phyloP scores from a whole-genome alignment of 2,797 vertebrate genomes.

The Catostomus latipinnis region DNA sequence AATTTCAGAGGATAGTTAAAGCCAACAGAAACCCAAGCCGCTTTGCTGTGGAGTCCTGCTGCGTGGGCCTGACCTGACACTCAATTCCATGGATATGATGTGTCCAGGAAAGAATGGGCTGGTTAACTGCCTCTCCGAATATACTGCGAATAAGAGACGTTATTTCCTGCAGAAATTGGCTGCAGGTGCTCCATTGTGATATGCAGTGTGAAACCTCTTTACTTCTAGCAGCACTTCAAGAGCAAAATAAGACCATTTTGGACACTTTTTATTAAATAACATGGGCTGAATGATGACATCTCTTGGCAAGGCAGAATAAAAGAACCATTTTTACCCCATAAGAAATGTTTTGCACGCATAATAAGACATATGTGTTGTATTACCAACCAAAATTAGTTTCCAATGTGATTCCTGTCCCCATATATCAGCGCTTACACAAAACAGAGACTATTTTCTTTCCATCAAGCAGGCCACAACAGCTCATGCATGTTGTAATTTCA shows the following conservation, averaged over 20 bases:
- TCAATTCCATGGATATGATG: conserved; percentile 53
- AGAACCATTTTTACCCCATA: conserved; percentile 49
- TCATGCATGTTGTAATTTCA: conserved; percentile 70
- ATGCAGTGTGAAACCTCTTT: neutral
- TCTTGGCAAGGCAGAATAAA: conserved; percentile 34
- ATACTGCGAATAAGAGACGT: conserved; percentile 50
- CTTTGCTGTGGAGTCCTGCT: conserved; percentile 23
- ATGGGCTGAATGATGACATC: conserved; percentile 23
- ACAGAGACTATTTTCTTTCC: conserved; percentile 71
- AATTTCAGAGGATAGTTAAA: conserved; percentile 62
- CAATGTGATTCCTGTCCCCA: conserved; percentile 55
- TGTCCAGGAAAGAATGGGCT: conserved; percentile 52
- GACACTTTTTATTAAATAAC: conserved; percentile 9
- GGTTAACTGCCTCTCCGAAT: conserved; percentile 56
- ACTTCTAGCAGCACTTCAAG: neutral
- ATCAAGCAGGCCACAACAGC: conserved; percentile 66
- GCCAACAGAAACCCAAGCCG: conserved; percentile 31
- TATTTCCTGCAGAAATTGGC: conserved; percentile 19
- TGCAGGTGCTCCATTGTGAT: conserved; percentile 17
- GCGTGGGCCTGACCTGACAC: conserved; percentile 14
- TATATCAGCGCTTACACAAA: conserved; percentile 63
- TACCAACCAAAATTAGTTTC: conserved; percentile 64
- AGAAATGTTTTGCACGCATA: conserved; percentile 62
- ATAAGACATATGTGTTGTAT: conserved; percentile 65
- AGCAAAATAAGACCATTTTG: neutral